Evolutionary conservation across 2,888 invertebrate species (phyloP).

Genomic region (Hemicrepidius hirtus): DNA sequence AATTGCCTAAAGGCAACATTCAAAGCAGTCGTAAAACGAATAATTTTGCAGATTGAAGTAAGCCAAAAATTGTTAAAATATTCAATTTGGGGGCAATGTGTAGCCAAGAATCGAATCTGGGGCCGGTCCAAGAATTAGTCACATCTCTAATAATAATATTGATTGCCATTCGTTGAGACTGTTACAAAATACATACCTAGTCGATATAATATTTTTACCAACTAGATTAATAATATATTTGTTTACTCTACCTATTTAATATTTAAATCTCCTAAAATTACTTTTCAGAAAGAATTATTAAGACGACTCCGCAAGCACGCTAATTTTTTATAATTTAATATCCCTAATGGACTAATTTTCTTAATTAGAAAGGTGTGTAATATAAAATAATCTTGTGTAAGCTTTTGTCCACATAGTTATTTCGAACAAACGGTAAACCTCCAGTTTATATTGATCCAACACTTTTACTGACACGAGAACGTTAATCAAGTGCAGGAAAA

Average conservation of each 20-base stretch:
- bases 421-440: conserved; percentile 6
- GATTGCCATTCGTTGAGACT: conserved; percentile 10
- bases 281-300: no score
- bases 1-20: no score
- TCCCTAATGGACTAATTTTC: conserved; percentile 1
- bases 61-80: no score
- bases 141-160: conserved; percentile 31
- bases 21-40: no score
- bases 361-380: conserved; percentile 11
- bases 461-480: conserved; percentile 3
- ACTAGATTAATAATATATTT: no score
- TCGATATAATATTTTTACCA: conserved; percentile 7
- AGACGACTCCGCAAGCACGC: no score
- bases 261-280: not conserved
- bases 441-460: conserved; percentile 12
- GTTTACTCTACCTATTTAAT: not conserved
- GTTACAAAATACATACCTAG: conserved; percentile 8
- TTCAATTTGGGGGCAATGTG: no score
- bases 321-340: not conserved
- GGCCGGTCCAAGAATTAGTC: not conserved
- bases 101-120: no score
- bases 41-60: no score
- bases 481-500: conserved; percentile 27
- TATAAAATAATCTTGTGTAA: conserved; percentile 11
- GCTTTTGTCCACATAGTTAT: not conserved